These are phyloP conservation scores for Brassicogethes aeneus DNA, from an alignment of 2,888 invertebrate genomes.

Conservation along the genomic window DNA sequence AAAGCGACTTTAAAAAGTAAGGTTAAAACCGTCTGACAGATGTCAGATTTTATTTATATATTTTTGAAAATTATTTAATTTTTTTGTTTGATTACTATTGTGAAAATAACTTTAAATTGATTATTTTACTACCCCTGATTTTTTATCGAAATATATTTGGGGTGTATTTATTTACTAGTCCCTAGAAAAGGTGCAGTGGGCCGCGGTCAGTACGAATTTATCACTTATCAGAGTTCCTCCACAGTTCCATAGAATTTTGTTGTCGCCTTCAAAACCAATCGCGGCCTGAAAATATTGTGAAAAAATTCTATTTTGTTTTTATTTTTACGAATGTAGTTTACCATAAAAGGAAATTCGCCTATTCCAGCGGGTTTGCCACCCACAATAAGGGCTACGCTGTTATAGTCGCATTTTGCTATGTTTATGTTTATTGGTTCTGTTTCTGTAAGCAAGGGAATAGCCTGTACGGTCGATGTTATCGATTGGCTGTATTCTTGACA, in stretches of 20 bases:
- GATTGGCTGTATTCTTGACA: conserved; percentile 48
- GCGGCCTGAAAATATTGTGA: conserved; percentile 38
- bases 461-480: conserved; percentile 43
- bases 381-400: conserved; percentile 47
- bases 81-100: too few species aligned
- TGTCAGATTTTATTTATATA: too few species aligned
- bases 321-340: conserved; percentile 24
- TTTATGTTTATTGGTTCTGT: conserved; percentile 42
- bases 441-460: conserved; percentile 45
- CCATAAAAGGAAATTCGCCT: conserved; percentile 56
- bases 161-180: conserved; percentile 27
- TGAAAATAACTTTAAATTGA: too few species aligned
- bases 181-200: conserved; percentile 43
- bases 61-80: too few species aligned
- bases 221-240: conserved; percentile 50
- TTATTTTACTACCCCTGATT: too few species aligned
- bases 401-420: conserved; percentile 44
- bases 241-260: conserved; percentile 38
- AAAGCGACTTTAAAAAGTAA: too few species aligned
- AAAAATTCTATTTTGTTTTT: conserved; percentile 1
- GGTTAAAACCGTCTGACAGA: too few species aligned
- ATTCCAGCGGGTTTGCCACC: conserved; percentile 47
- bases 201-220: conserved; percentile 49
- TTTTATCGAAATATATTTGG: too few species aligned
- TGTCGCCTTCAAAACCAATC: conserved; percentile 33